Conservation (phyloP, 2,797 vertebrate species). For the Lindbergichthys nudifrons region DNA sequence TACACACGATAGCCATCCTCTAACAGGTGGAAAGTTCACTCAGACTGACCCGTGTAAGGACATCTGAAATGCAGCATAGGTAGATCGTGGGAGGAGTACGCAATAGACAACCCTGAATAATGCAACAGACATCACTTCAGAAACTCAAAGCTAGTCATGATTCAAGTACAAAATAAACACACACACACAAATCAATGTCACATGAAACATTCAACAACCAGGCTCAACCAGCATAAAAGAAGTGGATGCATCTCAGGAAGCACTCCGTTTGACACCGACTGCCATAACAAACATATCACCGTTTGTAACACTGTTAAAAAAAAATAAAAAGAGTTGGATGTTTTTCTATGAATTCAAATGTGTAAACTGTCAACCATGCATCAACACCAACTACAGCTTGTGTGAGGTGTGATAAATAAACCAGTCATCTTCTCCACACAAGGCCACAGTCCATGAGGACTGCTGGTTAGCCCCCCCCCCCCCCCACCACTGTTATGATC, state of each 20-base stretch:
- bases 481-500: background rate
- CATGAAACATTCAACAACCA: slow-evolving; percentile 50
- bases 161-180: slow-evolving; percentile 77
- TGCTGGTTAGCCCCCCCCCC: background rate
- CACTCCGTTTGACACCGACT: slow-evolving; percentile 20
- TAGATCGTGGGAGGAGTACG: slow-evolving; percentile 60
- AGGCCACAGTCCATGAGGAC: slow-evolving; percentile 10
- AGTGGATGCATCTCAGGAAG: slow-evolving; percentile 51
- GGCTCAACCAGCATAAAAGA: slow-evolving; percentile 44
- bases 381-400: slow-evolving; percentile 32
- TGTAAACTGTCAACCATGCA: slow-evolving; percentile 55
- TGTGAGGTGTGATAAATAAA: slow-evolving; percentile 43
- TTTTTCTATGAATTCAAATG: slow-evolving; percentile 12
- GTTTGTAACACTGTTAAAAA: slow-evolving; percentile 15
- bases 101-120: slow-evolving; percentile 74
- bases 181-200: slow-evolving; percentile 33
- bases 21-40: slow-evolving; percentile 56
- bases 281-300: slow-evolving; percentile 12
- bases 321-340: background rate
- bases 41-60: slow-evolving; percentile 55
- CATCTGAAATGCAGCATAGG: slow-evolving; percentile 76
- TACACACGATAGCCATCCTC: slow-evolving; percentile 52
- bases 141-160: slow-evolving; percentile 69
- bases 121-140: slow-evolving; percentile 72
- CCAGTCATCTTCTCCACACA: slow-evolving; percentile 8